Conservation (phyloP, 2,888 invertebrate genomes). For the Drosophila borborema region DNA sequence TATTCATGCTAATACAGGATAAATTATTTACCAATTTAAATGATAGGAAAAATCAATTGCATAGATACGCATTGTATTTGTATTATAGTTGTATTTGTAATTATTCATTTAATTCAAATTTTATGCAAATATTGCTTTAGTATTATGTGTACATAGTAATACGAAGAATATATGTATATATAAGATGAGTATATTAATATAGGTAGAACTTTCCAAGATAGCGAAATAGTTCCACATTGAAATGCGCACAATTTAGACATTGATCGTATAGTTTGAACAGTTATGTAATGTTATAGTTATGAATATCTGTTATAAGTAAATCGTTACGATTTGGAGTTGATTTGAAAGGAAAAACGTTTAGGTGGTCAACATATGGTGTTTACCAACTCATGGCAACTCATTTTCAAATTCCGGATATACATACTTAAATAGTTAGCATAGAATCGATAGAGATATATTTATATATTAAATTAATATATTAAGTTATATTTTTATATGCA, state of each 20-base stretch:
- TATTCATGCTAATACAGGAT: conserved; percentile 4
- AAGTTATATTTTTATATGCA: conserved; percentile 33
- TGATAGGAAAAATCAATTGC: conserved; percentile 1
- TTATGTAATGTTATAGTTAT: conserved; percentile 50
- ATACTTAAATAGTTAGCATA: conserved; percentile 29
- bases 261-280: conserved; percentile 43
- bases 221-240: conserved; percentile 35
- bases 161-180: conserved; percentile 34
- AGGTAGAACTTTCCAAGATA: conserved; percentile 16
- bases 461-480: neutral
- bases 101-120: conserved; percentile 52
- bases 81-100: conserved; percentile 30
- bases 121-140: conserved; percentile 61
- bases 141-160: conserved; percentile 46
- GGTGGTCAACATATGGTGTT: conserved; percentile 39
- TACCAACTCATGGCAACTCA: conserved; percentile 39
- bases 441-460: conserved; percentile 22
- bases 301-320: conserved; percentile 57
- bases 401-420: conserved; percentile 5
- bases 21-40: conserved; percentile 16
- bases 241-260: conserved; percentile 51
- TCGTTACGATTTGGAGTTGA: conserved; percentile 57
- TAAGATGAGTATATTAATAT: conserved; percentile 26
- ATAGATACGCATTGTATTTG: conserved; percentile 6
- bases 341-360: conserved; percentile 12